Conservation (phyloP, 2,113 vertebrate genomes). For the Carassius gibelio region DNA sequence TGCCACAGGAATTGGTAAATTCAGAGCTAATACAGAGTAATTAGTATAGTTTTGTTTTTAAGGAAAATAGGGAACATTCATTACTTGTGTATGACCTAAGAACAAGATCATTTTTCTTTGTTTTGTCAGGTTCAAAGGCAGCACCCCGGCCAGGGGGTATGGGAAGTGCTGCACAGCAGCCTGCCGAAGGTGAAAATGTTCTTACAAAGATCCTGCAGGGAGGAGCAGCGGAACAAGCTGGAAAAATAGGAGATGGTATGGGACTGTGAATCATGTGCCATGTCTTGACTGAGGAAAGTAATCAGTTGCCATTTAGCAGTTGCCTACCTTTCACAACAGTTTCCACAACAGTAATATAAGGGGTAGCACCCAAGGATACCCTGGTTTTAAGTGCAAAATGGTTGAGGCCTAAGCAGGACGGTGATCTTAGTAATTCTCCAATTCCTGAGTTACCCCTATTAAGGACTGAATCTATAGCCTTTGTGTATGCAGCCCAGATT, state of each 20-base stretch:
- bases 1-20: conserved; percentile 85
- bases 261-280: neutral
- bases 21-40: neutral
- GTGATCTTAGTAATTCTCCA: neutral
- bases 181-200: conserved; percentile 87
- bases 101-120: neutral
- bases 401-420: neutral
- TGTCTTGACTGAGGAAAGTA: conserved; percentile 17
- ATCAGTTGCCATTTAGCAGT: conserved; percentile 19
- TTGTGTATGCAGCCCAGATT: too few species aligned
- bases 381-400: conserved; percentile 5
- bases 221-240: conserved; percentile 95
- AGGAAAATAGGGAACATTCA: neutral
- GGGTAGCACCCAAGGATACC: neutral
- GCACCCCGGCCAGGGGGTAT: conserved; percentile 76
- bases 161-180: conserved; percentile 74
- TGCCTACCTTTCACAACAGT: conserved; percentile 13
- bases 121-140: conserved; percentile 81
- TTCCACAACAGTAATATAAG: neutral
- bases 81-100: conserved; percentile 2
- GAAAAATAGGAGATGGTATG: conserved; percentile 95
- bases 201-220: conserved; percentile 95
- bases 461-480: neutral
- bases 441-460: neutral
- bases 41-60: neutral